phyloP scores from a whole-genome alignment of 2,113 vertebrate species.

The Oncorhynchus masou region DNA sequence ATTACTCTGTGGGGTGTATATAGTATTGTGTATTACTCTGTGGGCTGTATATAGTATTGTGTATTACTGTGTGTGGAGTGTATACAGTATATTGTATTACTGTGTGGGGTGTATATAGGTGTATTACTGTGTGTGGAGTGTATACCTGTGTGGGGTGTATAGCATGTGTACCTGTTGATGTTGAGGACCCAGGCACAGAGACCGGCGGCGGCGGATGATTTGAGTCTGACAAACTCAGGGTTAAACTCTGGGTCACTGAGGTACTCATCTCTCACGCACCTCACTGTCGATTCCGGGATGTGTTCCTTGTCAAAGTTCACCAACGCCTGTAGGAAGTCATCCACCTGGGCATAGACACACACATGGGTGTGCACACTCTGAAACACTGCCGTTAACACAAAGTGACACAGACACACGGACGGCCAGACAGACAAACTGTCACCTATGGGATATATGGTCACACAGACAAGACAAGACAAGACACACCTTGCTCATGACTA shows the following conservation, averaged over 20 bases:
- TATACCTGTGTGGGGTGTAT: neutral
- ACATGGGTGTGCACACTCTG: neutral
- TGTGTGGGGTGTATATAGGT: neutral
- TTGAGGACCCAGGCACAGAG: slow-evolving; percentile 75
- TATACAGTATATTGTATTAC: neutral
- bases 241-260: slow-evolving; percentile 78
- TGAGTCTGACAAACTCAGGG: slow-evolving; percentile 76
- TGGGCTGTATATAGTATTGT: neutral
- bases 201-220: slow-evolving; percentile 74
- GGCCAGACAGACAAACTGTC: neutral
- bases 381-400: no score
- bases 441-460: no score
- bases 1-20: neutral
- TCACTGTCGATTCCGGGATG: slow-evolving; percentile 68
- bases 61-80: neutral
- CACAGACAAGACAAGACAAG: neutral
- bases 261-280: slow-evolving; percentile 71
- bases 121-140: neutral
- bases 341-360: slow-evolving; percentile 50
- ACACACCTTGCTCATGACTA: slow-evolving; percentile 68
- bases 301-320: slow-evolving; percentile 80
- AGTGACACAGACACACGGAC: no score
- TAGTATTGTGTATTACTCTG: neutral
- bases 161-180: no score
- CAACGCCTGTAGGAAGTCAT: slow-evolving; percentile 73